Evolutionary conservation across 2,113 vertebrate genomes (phyloP), one percentile per base, ranked within the genome.

Genomic region (Polypterus bichir): DNA sequence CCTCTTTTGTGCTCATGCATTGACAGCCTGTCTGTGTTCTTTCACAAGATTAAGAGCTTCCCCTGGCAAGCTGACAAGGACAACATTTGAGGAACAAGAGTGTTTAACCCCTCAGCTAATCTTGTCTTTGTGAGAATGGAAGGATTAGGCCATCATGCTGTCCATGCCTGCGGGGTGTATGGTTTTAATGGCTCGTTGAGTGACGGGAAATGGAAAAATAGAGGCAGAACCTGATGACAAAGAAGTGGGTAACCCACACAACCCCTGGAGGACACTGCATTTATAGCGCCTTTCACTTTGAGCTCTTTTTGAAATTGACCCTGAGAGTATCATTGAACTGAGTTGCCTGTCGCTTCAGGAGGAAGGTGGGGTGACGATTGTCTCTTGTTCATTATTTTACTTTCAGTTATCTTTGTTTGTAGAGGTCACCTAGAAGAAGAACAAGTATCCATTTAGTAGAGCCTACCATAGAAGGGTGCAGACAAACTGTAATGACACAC

Each of bases 31-130:
- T 77, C 75, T 44, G 68, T 64, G 69, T 74, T 79, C 73, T 81
- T 67, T 72, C 68, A 74, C 60, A 9, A 81, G 82, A 83, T 83
- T 81, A 81, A 85, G 75, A 79, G 81, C 78, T 84, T 84, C 79
- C 65, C 70, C 66, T 71, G 71, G 77, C 81, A 77, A 70, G 62
- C 70, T 74, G 80, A 80, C 81, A 79, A 80, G 80, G 78, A 80
- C 67, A 70, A 81, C 78, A 77, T 81, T 67, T 71, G 69, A 77
- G 74, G 75, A 83, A 83, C 71, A 77, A 68, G 74, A 74, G 76
- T 79, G 53, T 88, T 82, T 82, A 78, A 78, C 60, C 74, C 82
- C 27, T 62, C 75, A 73, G 76, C 72, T 81, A 74, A 76, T 82
- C 74, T 81, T 73, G 75, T 77, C 60, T 84, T 81, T 79, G 69